A percentile compares a stretch with the other conserved stretches of the same genome.
Evolutionary conservation across 2,797 vertebrate species (phyloP).

Genomic region (Simalia tracyae): DNA sequence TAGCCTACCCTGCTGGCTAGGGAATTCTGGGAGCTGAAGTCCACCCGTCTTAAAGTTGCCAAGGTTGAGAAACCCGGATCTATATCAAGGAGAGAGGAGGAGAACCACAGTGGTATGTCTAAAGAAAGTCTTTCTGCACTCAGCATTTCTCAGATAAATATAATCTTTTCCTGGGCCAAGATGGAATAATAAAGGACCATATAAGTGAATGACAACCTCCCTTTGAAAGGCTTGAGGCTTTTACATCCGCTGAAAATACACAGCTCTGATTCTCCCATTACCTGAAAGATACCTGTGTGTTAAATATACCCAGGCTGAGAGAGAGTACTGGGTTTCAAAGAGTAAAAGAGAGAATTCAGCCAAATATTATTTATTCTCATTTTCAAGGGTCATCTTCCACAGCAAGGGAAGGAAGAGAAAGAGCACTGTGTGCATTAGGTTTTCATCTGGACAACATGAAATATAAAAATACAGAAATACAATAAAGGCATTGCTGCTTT

Average conservation of each 20-base stretch:
- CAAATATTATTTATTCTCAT: conserved; percentile 42
- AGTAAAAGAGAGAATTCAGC: conserved; percentile 40
- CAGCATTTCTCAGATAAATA: neutral
- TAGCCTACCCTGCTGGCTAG: too few relatives aligned
- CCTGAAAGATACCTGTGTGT: conserved; percentile 31
- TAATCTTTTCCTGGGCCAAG: neutral
- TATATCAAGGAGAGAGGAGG: neutral
- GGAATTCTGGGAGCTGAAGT: too few relatives aligned
- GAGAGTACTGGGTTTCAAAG: conserved; percentile 54
- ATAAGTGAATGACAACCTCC: neutral
- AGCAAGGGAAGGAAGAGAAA: conserved; percentile 50
- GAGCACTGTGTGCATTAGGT: conserved; percentile 21
- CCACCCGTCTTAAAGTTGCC: too few relatives aligned
- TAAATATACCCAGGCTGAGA: conserved; percentile 36
- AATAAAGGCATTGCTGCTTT: conserved; percentile 60
- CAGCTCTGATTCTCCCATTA: conserved; percentile 12
- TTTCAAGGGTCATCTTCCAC: conserved; percentile 40
- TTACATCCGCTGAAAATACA: neutral
- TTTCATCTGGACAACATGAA: conserved; percentile 53
- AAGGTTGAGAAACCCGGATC: too few relatives aligned
- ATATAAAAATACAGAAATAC: conserved; percentile 15
- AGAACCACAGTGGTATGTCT: neutral
- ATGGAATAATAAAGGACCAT: neutral
- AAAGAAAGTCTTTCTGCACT: neutral
- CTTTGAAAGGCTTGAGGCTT: rapidly evolving